Evolutionary conservation across 1,140 invertebrate species (phyloP).

Genomic region (Streblospio benedicti): DNA sequence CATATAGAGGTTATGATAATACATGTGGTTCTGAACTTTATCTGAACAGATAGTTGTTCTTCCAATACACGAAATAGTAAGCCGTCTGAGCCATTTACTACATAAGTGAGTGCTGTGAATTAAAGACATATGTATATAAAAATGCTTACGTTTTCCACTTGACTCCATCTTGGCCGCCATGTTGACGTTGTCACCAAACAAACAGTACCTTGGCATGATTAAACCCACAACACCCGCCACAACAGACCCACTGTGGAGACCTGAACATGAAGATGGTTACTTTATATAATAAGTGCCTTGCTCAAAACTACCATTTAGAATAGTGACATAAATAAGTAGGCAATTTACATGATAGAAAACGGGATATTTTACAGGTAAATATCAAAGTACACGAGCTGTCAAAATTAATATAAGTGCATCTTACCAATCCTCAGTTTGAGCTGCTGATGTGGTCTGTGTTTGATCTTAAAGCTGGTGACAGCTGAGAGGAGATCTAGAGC

Average conservation of each 20-base stretch:
- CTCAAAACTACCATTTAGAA: too few species aligned
- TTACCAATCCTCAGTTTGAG: constrained; percentile 82
- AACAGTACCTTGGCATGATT: constrained; percentile 84
- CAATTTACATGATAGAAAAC: not conserved
- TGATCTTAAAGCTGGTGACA: constrained; percentile 74
- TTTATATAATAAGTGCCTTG: not conserved
- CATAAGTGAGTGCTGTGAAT: not conserved
- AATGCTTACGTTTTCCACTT: constrained; percentile 12
- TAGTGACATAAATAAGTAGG: too few species aligned
- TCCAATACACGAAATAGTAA: not conserved
- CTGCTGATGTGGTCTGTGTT: constrained; percentile 72
- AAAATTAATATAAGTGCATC: not conserved
- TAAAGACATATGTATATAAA: not conserved
- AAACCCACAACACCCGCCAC: constrained; percentile 84
- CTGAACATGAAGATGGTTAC: too few species aligned
- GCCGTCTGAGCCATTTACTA: not conserved
- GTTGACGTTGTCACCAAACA: constrained; percentile 56
- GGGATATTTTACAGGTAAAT: not conserved
- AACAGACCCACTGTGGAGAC: constrained; percentile 51
- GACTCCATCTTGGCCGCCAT: constrained; percentile 79
- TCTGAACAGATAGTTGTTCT: not conserved
- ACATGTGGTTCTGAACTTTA: not conserved
- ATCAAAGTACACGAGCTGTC: not conserved
- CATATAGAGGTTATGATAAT: not conserved
- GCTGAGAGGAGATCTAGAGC: constrained; percentile 74